Evolutionary conservation across 2,797 vertebrate genomes (phyloP).

Genomic region (Potorous gilbertii): DNA sequence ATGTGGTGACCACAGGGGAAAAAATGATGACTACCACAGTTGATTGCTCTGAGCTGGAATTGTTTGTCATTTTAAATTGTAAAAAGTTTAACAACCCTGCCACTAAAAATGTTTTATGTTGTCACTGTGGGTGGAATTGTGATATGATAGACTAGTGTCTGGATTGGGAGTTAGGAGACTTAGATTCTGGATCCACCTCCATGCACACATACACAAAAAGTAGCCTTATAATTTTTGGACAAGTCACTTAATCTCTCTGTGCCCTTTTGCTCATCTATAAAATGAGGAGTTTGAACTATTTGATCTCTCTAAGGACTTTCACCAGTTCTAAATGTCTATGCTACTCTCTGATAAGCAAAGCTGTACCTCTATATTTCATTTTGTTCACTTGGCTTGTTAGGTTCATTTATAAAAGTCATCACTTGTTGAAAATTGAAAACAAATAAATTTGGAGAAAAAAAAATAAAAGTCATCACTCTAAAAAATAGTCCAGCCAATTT

Average conservation of each 20-base stretch:
- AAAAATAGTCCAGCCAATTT: background rate
- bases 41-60: background rate
- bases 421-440: background rate
- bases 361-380: background rate
- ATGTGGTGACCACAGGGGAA: background rate
- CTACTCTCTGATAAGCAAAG: background rate
- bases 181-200: background rate
- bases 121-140: background rate
- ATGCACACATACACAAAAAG: background rate
- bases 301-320: conserved; percentile 9
- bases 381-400: background rate
- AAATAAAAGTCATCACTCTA: background rate
- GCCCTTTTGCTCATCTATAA: conserved; percentile 23
- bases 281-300: conserved; percentile 4
- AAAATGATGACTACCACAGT: background rate
- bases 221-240: conserved; percentile 18
- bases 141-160: background rate
- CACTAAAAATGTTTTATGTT: background rate
- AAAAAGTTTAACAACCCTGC: background rate
- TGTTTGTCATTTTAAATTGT: background rate
- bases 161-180: background rate
- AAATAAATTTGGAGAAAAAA: too few relatives aligned
- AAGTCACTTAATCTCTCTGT: conserved; percentile 38
- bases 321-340: conserved; percentile 10
- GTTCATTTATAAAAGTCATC: background rate